These are phyloP conservation scores for Gallinago jamesoni DNA, from an alignment of 2,113 vertebrate genomes.

Conservation along the genomic window DNA sequence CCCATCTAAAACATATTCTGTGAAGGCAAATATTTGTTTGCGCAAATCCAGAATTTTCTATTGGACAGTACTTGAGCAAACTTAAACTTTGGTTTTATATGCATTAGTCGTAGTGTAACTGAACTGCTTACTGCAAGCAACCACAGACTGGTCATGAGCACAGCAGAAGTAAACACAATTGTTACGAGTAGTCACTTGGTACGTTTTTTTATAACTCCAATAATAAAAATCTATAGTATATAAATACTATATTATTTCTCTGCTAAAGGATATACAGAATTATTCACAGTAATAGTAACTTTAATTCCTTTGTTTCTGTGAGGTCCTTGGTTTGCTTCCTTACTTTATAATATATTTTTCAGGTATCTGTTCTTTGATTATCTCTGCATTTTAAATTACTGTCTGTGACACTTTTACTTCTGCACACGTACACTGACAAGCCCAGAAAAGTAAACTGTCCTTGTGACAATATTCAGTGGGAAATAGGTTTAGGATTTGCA, in stretches of 20 bases:
- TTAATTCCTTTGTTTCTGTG: neutral
- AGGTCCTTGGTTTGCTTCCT: neutral
- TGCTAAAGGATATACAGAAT: neutral
- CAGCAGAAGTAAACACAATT: neutral
- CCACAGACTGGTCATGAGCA: neutral
- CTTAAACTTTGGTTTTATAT: neutral
- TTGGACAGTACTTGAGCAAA: neutral
- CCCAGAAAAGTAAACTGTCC: neutral
- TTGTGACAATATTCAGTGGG: neutral
- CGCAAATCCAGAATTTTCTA: neutral
- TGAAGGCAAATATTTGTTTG: neutral
- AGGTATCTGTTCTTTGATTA: neutral
- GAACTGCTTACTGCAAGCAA: neutral
- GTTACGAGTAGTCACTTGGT: neutral
- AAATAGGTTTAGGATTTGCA: slow-evolving; percentile 25
- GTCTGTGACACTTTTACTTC: neutral
- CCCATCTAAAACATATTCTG: neutral
- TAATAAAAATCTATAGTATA: neutral
- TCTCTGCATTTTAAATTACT: neutral
- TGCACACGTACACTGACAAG: neutral
- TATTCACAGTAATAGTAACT: neutral
- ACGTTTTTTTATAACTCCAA: neutral
- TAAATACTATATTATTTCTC: neutral
- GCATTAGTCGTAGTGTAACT: neutral
- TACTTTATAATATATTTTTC: neutral